Conservation (phyloP, 2,888 invertebrate species). For the Trisateles emortualis region DNA sequence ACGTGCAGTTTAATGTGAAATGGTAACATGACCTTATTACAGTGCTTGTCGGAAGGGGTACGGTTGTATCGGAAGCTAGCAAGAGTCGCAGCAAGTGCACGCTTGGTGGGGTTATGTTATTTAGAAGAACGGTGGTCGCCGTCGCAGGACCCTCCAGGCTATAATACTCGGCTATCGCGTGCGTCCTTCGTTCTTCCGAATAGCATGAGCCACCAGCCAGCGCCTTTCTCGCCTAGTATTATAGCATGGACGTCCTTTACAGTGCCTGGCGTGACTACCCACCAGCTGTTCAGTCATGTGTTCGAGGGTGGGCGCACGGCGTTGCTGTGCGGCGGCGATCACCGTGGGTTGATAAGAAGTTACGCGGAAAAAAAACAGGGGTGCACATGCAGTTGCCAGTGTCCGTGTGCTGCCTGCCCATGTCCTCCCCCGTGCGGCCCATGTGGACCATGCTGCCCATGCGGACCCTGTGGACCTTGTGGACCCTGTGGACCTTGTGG, state of each 20-base stretch:
- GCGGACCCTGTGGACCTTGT: constrained; percentile 48
- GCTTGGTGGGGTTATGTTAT: constrained; percentile 70
- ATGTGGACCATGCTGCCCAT: constrained; percentile 32
- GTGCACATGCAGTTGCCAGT: too few species aligned
- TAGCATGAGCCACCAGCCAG: constrained; percentile 69
- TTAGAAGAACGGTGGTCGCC: constrained; percentile 79
- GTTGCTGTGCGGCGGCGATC: constrained; percentile 62
- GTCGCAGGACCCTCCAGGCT: constrained; percentile 69
- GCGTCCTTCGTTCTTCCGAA: constrained; percentile 73
- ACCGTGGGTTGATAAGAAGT: constrained; percentile 45
- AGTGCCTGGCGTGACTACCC: constrained; percentile 53
- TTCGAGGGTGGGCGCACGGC: constrained; percentile 43
- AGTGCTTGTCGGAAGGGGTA: background rate
- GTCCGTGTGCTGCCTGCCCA: too few species aligned
- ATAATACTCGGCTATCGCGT: constrained; percentile 76
- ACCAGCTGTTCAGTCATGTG: constrained; percentile 35
- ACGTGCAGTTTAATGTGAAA: background rate
- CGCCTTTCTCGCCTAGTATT: constrained; percentile 71
- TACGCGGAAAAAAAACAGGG: constrained; percentile 58
- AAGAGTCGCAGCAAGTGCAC: constrained; percentile 20
- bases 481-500: constrained; percentile 49
- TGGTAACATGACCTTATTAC: background rate
- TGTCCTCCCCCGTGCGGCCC: constrained; percentile 46
- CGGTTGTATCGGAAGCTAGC: background rate
- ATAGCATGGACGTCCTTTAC: constrained; percentile 79